phyloP scores from a whole-genome alignment of 2,797 vertebrate genomes.

The Fistularia commersonii region DNA sequence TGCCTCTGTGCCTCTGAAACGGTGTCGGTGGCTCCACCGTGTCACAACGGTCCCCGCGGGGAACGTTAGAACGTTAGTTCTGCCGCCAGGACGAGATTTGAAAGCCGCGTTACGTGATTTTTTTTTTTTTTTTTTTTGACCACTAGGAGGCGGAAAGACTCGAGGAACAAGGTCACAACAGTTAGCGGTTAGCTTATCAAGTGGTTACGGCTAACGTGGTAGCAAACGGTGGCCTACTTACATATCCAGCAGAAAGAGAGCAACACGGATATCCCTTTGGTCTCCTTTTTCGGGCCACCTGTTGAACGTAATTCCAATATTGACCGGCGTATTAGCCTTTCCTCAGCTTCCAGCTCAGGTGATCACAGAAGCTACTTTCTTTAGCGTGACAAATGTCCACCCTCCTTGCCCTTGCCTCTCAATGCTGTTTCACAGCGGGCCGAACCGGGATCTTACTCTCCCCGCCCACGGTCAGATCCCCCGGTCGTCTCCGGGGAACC shows the following conservation, averaged over 20 bases:
- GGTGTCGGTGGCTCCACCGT: constrained; percentile 56
- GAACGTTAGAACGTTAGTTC: too few species aligned
- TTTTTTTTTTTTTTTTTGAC: constrained; percentile 53
- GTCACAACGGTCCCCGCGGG: constrained; percentile 43
- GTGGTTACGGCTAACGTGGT: constrained; percentile 68
- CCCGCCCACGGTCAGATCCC: too few species aligned
- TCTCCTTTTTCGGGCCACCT: constrained; percentile 77
- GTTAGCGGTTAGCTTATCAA: constrained; percentile 66
- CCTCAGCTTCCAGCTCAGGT: constrained; percentile 34
- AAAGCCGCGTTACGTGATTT: constrained; percentile 57
- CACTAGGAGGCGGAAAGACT: constrained; percentile 74
- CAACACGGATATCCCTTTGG: constrained; percentile 74
- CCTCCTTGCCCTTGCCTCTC: too few species aligned
- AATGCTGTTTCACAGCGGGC: too few species aligned
- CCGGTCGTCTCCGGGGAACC: background rate
- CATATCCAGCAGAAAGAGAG: constrained; percentile 76
- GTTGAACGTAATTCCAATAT: constrained; percentile 76
- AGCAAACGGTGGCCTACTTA: constrained; percentile 75
- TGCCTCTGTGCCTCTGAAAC: constrained; percentile 71
- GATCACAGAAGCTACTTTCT: constrained; percentile 13
- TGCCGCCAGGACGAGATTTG: constrained; percentile 59
- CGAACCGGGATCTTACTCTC: too few species aligned
- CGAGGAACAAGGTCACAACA: constrained; percentile 65
- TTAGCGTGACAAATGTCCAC: constrained; percentile 3
- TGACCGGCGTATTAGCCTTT: constrained; percentile 63